Conservation (phyloP, 2,797 vertebrate genomes). For the Emydoidea blandingii region DNA sequence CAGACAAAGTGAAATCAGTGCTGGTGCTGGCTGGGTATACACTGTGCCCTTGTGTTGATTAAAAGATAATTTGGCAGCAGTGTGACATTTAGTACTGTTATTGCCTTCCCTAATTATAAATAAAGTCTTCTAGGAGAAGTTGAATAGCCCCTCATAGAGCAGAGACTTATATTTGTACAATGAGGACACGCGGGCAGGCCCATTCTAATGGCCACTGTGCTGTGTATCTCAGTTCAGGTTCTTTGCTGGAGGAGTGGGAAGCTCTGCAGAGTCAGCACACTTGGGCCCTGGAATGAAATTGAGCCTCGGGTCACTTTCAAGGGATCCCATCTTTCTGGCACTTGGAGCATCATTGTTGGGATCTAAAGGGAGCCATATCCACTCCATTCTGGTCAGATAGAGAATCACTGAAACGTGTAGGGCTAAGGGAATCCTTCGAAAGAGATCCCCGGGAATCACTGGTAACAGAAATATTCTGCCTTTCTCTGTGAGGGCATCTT, state of each 20-base stretch:
- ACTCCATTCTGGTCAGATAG: neutral
- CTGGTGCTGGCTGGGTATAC: neutral
- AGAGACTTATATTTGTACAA: neutral
- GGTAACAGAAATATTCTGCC: neutral
- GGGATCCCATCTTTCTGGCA: neutral
- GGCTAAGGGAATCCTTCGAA: neutral
- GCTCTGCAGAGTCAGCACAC: neutral
- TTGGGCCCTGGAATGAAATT: neutral
- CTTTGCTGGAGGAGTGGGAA: neutral
- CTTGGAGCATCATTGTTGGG: neutral
- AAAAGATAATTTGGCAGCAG: neutral
- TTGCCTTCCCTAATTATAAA: neutral
- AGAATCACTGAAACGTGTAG: neutral
- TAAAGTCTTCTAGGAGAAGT: neutral
- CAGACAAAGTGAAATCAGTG: neutral
- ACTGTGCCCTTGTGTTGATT: neutral
- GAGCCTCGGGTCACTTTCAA: neutral
- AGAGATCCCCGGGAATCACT: neutral
- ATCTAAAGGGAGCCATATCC: neutral
- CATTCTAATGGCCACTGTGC: neutral
- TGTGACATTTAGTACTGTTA: neutral
- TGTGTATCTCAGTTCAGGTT: neutral
- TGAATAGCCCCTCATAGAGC: neutral
- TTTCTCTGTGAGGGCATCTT: neutral
- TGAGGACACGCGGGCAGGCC: neutral